Conservation (phyloP, 2,797 vertebrate genomes). For the Sebastes ruberrimus region DNA sequence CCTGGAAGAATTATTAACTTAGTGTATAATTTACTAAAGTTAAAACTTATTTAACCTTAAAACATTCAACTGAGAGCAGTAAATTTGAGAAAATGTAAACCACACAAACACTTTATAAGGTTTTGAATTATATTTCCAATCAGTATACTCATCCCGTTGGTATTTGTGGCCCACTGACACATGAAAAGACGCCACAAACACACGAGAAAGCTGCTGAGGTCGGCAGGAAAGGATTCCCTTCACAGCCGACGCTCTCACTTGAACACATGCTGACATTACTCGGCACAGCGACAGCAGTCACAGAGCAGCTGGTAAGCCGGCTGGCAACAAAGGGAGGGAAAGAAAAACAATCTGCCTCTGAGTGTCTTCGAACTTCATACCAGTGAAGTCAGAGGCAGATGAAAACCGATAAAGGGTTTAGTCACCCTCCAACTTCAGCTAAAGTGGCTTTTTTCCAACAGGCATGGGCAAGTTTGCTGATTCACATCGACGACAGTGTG, state of each 20-base stretch:
- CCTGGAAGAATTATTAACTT: background rate
- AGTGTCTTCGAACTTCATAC: background rate
- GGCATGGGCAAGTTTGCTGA: background rate
- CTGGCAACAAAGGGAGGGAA: slow-evolving; percentile 30
- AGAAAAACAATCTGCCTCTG: slow-evolving; percentile 20
- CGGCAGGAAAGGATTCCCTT: slow-evolving; percentile 42
- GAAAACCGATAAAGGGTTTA: background rate
- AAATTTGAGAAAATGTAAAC: background rate
- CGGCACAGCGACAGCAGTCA: slow-evolving; percentile 52
- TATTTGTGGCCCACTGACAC: background rate
- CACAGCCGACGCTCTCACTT: slow-evolving; percentile 44
- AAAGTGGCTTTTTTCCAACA: background rate
- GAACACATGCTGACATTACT: slow-evolving; percentile 70
- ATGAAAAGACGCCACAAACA: slow-evolving; percentile 3
- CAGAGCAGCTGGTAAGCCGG: slow-evolving; percentile 59
- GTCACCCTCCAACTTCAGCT: background rate
- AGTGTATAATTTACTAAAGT: background rate
- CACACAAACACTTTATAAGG: background rate
- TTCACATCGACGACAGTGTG: background rate
- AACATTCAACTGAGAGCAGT: background rate
- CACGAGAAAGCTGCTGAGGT: slow-evolving; percentile 49
- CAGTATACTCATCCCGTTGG: background rate
- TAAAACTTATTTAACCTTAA: background rate
- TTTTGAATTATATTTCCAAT: background rate
- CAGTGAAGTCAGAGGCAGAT: background rate